Evolutionary conservation across 2,888 invertebrate species (phyloP).

Genomic region (Oscheius myriophilus): DNA sequence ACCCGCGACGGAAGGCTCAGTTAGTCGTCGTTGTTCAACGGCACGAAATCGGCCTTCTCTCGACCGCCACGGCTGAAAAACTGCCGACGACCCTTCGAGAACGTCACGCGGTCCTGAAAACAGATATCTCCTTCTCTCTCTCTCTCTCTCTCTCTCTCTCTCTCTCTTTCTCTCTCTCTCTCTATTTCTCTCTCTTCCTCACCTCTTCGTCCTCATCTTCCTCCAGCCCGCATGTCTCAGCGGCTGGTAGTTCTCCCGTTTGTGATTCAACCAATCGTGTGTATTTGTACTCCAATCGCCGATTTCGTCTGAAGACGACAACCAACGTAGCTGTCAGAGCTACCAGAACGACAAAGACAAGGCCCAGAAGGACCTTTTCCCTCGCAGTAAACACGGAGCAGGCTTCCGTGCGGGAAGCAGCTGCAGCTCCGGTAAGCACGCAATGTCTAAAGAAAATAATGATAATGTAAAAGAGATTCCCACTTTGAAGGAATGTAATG

Average conservation of each 20-base stretch:
- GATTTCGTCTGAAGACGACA: conserved; percentile 46
- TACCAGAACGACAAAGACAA: conserved; percentile 34
- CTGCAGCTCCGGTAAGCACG: conserved; percentile 65
- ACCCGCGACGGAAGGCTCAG: conserved; percentile 6
- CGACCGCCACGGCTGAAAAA: conserved; percentile 19
- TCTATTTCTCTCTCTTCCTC: neutral
- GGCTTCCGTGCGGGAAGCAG: conserved; percentile 35
- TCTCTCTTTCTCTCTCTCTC: too few species aligned
- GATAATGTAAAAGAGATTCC: conserved; percentile 13
- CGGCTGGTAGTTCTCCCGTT: conserved; percentile 57
- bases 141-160: too few species aligned
- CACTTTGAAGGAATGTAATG: conserved; percentile 74
- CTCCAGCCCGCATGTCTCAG: conserved; percentile 59
- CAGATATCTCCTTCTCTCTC: conserved; percentile 9
- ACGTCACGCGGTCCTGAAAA: conserved; percentile 52
- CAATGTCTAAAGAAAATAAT: conserved; percentile 70
- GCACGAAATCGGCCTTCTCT: conserved; percentile 48
- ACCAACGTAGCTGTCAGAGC: conserved; percentile 34
- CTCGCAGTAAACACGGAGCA: conserved; percentile 43
- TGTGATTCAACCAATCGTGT: conserved; percentile 59
- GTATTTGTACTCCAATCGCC: conserved; percentile 67
- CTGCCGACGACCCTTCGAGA: conserved; percentile 43
- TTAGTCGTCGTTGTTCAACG: conserved; percentile 47
- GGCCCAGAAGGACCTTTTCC: conserved; percentile 34
- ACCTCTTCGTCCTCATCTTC: conserved; percentile 65